Evolutionary conservation across 2,888 invertebrate species (phyloP).

Genomic region (Eupithecia insigniata): DNA sequence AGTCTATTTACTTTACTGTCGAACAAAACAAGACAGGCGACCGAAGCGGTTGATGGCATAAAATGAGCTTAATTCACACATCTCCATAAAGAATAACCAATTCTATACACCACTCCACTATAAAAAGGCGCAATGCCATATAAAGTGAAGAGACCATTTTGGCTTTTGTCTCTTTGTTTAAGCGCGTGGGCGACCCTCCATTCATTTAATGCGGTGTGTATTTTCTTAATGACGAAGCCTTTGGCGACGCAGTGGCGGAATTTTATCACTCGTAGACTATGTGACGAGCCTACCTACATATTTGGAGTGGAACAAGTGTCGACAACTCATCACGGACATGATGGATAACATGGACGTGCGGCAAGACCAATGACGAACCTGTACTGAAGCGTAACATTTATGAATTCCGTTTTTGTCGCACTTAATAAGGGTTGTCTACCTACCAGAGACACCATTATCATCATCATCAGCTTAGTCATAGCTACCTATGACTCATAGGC

Average conservation of each 20-base stretch:
- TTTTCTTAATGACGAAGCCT: constrained; percentile 72
- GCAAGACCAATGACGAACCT: constrained; percentile 7
- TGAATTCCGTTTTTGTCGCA: constrained; percentile 29
- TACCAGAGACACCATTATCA: neutral
- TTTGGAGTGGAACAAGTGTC: constrained; percentile 36
- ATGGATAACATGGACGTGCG: constrained; percentile 19
- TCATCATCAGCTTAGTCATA: no score
- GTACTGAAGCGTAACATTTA: constrained; percentile 21
- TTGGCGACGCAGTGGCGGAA: constrained; percentile 60
- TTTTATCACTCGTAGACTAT: constrained; percentile 52
- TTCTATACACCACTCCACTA: constrained; percentile 38
- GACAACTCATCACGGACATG: constrained; percentile 20
- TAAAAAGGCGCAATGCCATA: constrained; percentile 48
- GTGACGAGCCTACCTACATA: constrained; percentile 48
- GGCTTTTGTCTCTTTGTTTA: constrained; percentile 71
- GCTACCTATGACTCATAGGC: no score
- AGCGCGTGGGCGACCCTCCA: constrained; percentile 76
- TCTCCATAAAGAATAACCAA: constrained; percentile 32
- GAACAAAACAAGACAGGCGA: neutral
- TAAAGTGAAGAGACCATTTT: constrained; percentile 59
- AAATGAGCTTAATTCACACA: constrained; percentile 1
- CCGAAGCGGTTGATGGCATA: neutral
- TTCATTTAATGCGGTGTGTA: constrained; percentile 70
- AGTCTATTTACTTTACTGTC: neutral
- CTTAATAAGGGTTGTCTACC: constrained; percentile 21